Conservation (phyloP, 1,140 invertebrate species). For the Lysiphlebus fabarum region DNA sequence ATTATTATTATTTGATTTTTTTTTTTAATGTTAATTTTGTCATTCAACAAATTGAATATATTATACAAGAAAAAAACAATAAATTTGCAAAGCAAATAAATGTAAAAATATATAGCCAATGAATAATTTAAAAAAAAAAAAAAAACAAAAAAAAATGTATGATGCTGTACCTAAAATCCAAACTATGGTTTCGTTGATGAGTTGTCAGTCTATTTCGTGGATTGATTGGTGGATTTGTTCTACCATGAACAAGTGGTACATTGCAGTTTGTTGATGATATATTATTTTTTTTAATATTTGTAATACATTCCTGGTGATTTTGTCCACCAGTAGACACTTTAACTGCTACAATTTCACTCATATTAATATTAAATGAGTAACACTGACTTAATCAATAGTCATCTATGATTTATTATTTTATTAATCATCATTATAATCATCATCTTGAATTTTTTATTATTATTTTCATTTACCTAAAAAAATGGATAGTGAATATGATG, state of each 20-base stretch:
- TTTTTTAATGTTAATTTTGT: not conserved
- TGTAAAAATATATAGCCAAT: not conserved
- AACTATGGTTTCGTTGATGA: conserved; percentile 74
- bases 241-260: conserved; percentile 62
- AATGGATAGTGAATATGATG: too few species aligned
- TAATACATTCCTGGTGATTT: conserved; percentile 48
- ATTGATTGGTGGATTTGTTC: conserved; percentile 55
- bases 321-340: conserved; percentile 46
- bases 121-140: conserved; percentile 17
- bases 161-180: conserved; percentile 66
- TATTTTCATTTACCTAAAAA: too few species aligned
- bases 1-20: conserved; percentile 14
- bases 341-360: conserved; percentile 52
- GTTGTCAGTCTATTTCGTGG: conserved; percentile 63
- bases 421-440: too few species aligned
- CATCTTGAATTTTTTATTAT: too few species aligned
- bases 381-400: conserved; percentile 48
- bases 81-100: too few species aligned
- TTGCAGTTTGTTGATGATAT: conserved; percentile 44
- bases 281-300: conserved; percentile 51
- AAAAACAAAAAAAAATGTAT: conserved; percentile 18
- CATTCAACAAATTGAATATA: not conserved
- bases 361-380: conserved; percentile 51
- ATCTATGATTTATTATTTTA: conserved; percentile 48
- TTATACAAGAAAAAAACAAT: not conserved